Evolutionary conservation across 2,888 invertebrate species (phyloP), one percentile per base, ranked within the genome.

Genomic region (Drosophila pegasa): DNA sequence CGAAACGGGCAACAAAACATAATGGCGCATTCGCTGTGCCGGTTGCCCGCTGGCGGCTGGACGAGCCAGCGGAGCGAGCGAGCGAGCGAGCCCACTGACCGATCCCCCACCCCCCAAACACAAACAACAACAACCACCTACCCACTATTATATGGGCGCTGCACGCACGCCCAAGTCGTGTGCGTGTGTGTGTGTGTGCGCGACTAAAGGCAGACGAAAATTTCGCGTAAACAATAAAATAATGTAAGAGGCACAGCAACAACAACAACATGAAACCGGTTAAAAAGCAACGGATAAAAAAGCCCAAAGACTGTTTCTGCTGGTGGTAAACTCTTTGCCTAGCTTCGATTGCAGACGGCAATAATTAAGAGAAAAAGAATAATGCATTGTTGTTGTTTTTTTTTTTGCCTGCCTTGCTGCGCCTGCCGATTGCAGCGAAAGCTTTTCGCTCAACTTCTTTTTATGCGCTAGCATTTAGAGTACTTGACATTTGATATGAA

Each of bases 211-310:
- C 80, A 77, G 75, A 79, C 87, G 70, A 71, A 86, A 74, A 67
- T 70, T 82, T 83, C 87, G 87, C 87, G 71, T 79, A 81, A 83
- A 71, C 80, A 84, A 86, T 83, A 83, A 86, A 83, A 80, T 80
- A 71, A 74, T 78, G 71, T 70, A 76, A 79, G 71, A 74, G 41
- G 35, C 20, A 35, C 35, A 27, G 35, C 45, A 40, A 54, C 52
- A 48, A 41, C 14, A 20, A 41, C 14, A 22, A 71, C 41, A 66
- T 48, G 45, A 74, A 86, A 86, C 83, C 81, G 87, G 83, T 83
- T 83, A 69, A 83, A 71, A 67, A 57, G 52, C 40, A 59, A 62
- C 41, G 57, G 33, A 50, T 43, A 64, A 50, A 63, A 65, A 59
- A 68, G 76, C 59, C 67, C 67, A 71, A 75, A 56, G 59, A 71